A percentile compares a stretch with the other conserved stretches of the same genome.
Conservation (phyloP, 2,113 vertebrate species). For the Ceuthmochares aereus region DNA sequence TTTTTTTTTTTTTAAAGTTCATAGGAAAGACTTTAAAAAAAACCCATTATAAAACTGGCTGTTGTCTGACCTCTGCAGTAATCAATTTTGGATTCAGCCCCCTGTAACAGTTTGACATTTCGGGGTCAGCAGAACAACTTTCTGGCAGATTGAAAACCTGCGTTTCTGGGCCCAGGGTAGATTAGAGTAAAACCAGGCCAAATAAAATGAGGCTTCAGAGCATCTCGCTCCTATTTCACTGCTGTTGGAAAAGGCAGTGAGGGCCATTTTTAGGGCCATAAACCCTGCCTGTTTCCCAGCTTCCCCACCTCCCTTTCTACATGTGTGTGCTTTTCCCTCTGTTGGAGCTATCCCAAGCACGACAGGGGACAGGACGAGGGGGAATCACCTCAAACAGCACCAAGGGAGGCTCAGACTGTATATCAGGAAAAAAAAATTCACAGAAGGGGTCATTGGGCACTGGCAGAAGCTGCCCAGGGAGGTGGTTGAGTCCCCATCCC, state of each 20-base stretch:
- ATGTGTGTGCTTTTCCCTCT: background rate
- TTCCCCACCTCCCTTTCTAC: background rate
- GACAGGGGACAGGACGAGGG: too few relatives aligned
- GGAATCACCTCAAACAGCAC: too few relatives aligned
- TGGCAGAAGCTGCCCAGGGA: too few relatives aligned
- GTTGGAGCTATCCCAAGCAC: background rate
- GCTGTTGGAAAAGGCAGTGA: background rate
- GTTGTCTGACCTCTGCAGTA: slow-evolving; percentile 68
- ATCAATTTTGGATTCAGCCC: slow-evolving; percentile 67
- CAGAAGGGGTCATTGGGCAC: too few relatives aligned
- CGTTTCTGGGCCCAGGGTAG: slow-evolving; percentile 40
- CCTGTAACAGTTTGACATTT: slow-evolving; percentile 70
- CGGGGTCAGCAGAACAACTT: slow-evolving; percentile 72
- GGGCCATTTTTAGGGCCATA: background rate
- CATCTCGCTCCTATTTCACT: slow-evolving; percentile 45
- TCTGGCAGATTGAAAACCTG: slow-evolving; percentile 68
- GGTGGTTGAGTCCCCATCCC: too few relatives aligned
- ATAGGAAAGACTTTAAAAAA: background rate
- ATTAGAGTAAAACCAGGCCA: slow-evolving; percentile 63
- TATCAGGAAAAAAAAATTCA: too few relatives aligned
- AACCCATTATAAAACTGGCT: slow-evolving; percentile 7
- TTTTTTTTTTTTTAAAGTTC: background rate
- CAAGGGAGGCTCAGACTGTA: too few relatives aligned
- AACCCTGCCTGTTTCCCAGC: background rate
- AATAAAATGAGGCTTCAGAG: slow-evolving; percentile 57